Evolutionary conservation across 1,140 invertebrate genomes (phyloP), one percentile per base, ranked within the genome.

Genomic region (Polypedilum vanderplanki): DNA sequence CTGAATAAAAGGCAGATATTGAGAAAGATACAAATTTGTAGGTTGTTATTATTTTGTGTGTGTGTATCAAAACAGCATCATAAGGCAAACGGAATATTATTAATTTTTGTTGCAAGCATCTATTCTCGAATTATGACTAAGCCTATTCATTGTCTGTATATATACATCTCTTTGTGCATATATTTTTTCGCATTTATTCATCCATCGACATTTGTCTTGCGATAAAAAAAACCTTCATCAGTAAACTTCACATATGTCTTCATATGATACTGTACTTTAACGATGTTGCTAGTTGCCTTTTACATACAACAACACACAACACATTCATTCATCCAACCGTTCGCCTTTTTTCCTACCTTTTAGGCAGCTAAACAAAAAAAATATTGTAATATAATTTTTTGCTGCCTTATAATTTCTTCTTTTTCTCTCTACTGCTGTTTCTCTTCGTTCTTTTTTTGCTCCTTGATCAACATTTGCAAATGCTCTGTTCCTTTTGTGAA

Each of bases 181-280:
- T 33, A 33, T 33, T 3, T 33, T 33, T 33, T 33, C 24, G 24
- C 24, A 33, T 33, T 33, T 5, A 33, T 33, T 33, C 24, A 57
- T 57, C n/a, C 46, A 57, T 57, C 46, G 46, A 57, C 46, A 57
- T 57, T 57, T 57, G 46, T 57, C 46, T 57, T 57, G 46, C 46
- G 46, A 57, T 57, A n/a, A 57, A 33, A 33, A 33, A 33, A 57
- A 57, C 46, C 3, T 57, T 57, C 46, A 57, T 57, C 46, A 57
- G 12, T 57, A 57, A 57, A 57, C 10, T 57, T 15, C 46, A 57
- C 10, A 57, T n/a, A 57, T 57, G 15, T 15, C 8, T 46, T 12
- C 15, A 15, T 46, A 15, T 57, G 46, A 12, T 57, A 15, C n/a
- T 57, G 12, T 57, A 57, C 41, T 57, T 57, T n/a, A 57, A 57